A percentile compares a stretch with the other conserved stretches of the same genome.
Evolutionary conservation across 2,797 vertebrate genomes (phyloP).

Genomic region (Rhynchonycteris naso): DNA sequence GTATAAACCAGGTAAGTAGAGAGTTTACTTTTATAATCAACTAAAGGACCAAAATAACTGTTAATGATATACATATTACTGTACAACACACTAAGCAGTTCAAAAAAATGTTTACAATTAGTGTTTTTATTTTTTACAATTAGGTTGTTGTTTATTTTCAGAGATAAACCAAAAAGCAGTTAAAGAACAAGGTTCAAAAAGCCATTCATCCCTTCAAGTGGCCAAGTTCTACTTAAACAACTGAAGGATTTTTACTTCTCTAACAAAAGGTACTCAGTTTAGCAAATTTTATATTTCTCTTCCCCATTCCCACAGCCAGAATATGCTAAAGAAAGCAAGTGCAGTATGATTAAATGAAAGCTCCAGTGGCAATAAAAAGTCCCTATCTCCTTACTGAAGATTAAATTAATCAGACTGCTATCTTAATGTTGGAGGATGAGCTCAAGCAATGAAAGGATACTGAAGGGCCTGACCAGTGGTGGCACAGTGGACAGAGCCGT

Average conservation of each 20-base stretch:
- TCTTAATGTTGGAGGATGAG: background rate
- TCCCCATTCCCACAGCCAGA: constrained; percentile 14
- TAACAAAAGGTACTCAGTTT: background rate
- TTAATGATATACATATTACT: constrained; percentile 31
- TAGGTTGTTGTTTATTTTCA: background rate
- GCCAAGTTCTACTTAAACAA: background rate
- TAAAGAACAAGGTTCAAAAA: constrained; percentile 40
- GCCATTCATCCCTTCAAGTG: background rate
- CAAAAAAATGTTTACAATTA: constrained; percentile 48
- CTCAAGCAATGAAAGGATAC: background rate
- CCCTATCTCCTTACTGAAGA: background rate
- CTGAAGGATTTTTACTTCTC: constrained; percentile 19
- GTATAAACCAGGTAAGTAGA: background rate
- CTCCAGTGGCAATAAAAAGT: background rate
- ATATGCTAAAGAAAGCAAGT: constrained; percentile 27
- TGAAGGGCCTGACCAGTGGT: background rate
- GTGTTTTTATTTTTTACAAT: background rate
- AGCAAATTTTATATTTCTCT: background rate
- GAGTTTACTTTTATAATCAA: constrained; percentile 39
- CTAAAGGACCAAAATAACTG: constrained; percentile 31
- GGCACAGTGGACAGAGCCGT: too few relatives aligned
- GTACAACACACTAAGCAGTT: constrained; percentile 5
- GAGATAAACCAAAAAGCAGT: background rate
- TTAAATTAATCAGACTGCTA: background rate
- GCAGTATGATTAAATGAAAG: background rate